Base-by-base conservation (phyloP, 2,113 vertebrate genomes). In the Mesembrinibis cayennensis region DNA sequence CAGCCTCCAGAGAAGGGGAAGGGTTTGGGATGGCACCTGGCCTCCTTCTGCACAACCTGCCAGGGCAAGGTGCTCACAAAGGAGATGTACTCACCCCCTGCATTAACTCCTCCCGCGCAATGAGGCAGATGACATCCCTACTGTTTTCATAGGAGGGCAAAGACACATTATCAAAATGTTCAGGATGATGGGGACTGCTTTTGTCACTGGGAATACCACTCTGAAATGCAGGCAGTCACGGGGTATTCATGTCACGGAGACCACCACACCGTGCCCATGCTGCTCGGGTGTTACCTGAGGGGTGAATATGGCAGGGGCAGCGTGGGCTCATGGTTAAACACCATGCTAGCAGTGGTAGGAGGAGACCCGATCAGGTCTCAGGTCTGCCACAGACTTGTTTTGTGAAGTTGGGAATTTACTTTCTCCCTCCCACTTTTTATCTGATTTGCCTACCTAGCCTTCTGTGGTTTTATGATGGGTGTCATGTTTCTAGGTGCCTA, bases 321-420 rank as follows among this genome's bases (percentile, higher is more conserved):
- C 0, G 1, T 6, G 40, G 21, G 30, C 42, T 82, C 2, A 0
- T 6, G 5, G 30, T 30, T 62, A 27, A 93, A 52, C 10, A 44
- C 50, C 30, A 42, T 0, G 0, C 13, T 3, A 77, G 59, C 50
- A 38, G 30, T 3, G 29, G 12, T 1, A 36, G 21, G 47, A 36
- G 21, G 47, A 93, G 22, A 77, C 50, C 10, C 63, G 16, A 74
- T 30, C 56, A 34, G 20, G 58, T 50, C 76, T 84, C 77, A 70
- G 32, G 38, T 80, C 29, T 36, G 74, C 45, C 74, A 76, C 38
- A 85, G 55, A 40, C 53, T 58, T 80, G 36, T 13, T 50, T 29
- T 44, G 29, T 16, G 42, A 69, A 1, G 40, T 78, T 29, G 30
- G 11, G 26, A 78, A 87, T 72, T 74, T 69, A 38, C 16, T 73